A percentile compares a stretch with the other conserved stretches of the same genome.
Conservation (phyloP, 2,113 vertebrate species). For the Fregetta grallaria region DNA sequence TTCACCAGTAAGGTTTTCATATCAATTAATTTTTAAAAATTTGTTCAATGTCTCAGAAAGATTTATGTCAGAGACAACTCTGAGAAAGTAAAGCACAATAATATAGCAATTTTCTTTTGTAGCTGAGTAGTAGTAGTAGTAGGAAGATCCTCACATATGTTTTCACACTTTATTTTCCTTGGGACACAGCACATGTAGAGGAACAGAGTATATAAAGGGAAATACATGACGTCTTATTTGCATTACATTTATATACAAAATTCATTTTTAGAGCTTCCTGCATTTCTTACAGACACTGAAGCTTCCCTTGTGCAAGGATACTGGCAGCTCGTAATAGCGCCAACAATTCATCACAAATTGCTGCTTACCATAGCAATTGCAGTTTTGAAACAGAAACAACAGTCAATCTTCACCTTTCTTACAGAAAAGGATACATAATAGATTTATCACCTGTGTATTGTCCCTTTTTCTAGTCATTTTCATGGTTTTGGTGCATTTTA, state of each 20-base stretch:
- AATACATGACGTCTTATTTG: not conserved
- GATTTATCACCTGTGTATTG: not conserved
- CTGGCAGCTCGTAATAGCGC: not conserved
- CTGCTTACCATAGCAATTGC: not conserved
- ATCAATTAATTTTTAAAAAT: not conserved
- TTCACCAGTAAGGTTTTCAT: not conserved
- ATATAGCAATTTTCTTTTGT: not conserved
- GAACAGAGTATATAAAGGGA: not conserved
- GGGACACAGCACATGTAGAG: not conserved
- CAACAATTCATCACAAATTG: not conserved
- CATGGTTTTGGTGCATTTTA: not conserved
- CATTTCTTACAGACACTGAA: not conserved
- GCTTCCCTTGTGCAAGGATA: not conserved
- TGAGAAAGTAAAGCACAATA: not conserved
- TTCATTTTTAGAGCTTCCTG: not conserved
- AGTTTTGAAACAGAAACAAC: not conserved
- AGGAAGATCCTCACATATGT: not conserved
- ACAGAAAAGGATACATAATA: not conserved
- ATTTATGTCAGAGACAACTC: not conserved
- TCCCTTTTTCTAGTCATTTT: not conserved
- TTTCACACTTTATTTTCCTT: not conserved
- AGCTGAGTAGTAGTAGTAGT: not conserved
- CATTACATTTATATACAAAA: not conserved
- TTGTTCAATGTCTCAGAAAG: not conserved
- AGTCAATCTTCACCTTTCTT: not conserved